Evolutionary conservation across 2,888 invertebrate species (phyloP), one percentile per base, ranked within the genome.

Genomic region (Liopterus haemorrhoidalis): DNA sequence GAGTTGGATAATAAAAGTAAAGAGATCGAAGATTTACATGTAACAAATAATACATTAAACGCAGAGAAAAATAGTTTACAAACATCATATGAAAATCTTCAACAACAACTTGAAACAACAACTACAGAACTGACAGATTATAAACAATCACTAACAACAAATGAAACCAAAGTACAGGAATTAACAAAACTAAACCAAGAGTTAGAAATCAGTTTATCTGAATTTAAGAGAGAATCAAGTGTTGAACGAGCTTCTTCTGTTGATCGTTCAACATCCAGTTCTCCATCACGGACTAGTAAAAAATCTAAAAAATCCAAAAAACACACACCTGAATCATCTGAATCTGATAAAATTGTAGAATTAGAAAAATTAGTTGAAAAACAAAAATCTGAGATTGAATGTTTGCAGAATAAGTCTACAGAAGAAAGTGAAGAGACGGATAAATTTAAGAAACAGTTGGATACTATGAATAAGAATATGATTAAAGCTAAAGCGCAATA

Each of bases 401-500:
- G 24, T 6, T 48, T 22, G 24, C 31, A 15, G 50, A 46, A n/a
- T 5, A 54, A 53, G 15, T 61, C 59, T 21, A 53, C 25, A 19
- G 50, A 55, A 9, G 63, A 65, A 39, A 59, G 62, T 27, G 57
- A 57, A 14, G 68, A 70, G 51, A 54, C 70, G 1, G 62, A 66
- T 21, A 72, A 75, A 59, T 68, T 88, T 3, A 82, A 78, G 48
- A 77, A 79, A 54, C 83, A 85, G 60, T 68, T 87, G 38, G 85
- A 86, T 48, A 78, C 80, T 41, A 74, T 79, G 20, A 88, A 88
- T 59, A 85, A 85, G 62, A 78, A 74, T 59, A 81, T 81, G 77
- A 78, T 85, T 36, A 85, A 85, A 68, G 72, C 82, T 5, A 85
- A 85, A 63, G 81, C 82, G 2, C 76, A 76, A 53, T 78, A 81